A percentile compares a stretch with the other conserved stretches of the same genome.
phyloP scores from a whole-genome alignment of 2,113 vertebrate species.

The Scortum barcoo region DNA sequence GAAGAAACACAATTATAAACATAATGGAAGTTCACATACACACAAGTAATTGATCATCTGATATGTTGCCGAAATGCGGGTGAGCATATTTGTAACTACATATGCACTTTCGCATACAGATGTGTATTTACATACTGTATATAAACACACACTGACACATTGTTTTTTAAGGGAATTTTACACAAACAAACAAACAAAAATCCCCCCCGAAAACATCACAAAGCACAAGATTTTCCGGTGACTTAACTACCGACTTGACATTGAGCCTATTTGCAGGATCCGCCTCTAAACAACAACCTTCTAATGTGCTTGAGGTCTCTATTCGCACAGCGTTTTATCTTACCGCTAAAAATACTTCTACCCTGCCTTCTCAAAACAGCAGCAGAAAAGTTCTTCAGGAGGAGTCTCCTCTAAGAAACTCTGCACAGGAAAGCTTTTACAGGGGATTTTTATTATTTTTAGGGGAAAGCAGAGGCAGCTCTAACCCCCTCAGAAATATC shows the following conservation, averaged over 20 bases:
- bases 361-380: conserved; percentile 10
- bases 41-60: not conserved
- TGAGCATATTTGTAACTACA: not conserved
- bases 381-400: conserved; percentile 14
- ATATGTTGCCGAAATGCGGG: not conserved
- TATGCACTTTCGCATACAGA: not conserved
- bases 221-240: not conserved
- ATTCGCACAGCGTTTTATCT: conserved; percentile 28
- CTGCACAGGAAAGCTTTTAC: conserved; percentile 12
- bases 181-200: not conserved
- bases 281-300: conserved; percentile 27
- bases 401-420: conserved; percentile 22
- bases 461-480: conserved; percentile 15
- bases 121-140: not conserved
- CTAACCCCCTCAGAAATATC: conserved; percentile 2
- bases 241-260: conserved; percentile 16
- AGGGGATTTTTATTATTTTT: conserved; percentile 28
- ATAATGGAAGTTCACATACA: not conserved
- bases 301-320: conserved; percentile 32
- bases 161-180: not conserved
- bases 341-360: conserved; percentile 25
- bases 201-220: not conserved
- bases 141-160: not conserved
- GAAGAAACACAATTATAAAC: not conserved
- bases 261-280: conserved; percentile 41